A percentile compares a stretch with the other conserved stretches of the same genome.
Conservation (phyloP, 2,888 invertebrate genomes). For the Dugesia japonica region DNA sequence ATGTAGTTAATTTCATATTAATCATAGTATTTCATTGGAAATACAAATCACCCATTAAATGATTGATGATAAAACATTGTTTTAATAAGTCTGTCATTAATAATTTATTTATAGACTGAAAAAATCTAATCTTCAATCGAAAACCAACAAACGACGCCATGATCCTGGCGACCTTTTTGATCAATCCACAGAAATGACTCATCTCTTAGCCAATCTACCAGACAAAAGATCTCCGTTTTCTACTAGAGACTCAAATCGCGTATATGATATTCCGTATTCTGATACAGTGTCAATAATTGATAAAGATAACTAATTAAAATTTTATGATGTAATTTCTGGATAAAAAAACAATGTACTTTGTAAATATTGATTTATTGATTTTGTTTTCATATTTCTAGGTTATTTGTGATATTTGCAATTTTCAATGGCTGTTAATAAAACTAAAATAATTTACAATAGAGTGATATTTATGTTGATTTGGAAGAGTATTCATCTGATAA, state of each 20-base stretch:
- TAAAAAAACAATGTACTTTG: too few species aligned
- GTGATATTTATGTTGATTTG: too few species aligned
- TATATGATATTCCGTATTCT: background rate
- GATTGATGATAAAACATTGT: background rate
- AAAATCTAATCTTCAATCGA: background rate
- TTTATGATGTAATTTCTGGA: too few species aligned
- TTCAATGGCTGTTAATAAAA: too few species aligned
- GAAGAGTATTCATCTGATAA: too few species aligned
- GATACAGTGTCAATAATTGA: background rate
- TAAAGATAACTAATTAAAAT: background rate
- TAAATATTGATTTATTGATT: too few species aligned
- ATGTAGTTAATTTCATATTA: too few species aligned
- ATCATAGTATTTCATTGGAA: too few species aligned
- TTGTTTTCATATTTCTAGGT: too few species aligned
- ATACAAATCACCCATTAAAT: too few species aligned
- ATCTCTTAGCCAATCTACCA: background rate
- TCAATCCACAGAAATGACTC: conserved; percentile 5
- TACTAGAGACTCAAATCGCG: conserved; percentile 1
- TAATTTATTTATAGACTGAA: background rate
- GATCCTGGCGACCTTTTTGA: conserved; percentile 4
- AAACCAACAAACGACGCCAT: conserved; percentile 1
- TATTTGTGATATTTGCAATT: too few species aligned
- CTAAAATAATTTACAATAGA: too few species aligned
- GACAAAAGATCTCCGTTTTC: background rate
- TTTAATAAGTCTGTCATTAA: background rate